Base-by-base conservation (phyloP, 2,888 invertebrate species). In the Tortrix viridana region DNA sequence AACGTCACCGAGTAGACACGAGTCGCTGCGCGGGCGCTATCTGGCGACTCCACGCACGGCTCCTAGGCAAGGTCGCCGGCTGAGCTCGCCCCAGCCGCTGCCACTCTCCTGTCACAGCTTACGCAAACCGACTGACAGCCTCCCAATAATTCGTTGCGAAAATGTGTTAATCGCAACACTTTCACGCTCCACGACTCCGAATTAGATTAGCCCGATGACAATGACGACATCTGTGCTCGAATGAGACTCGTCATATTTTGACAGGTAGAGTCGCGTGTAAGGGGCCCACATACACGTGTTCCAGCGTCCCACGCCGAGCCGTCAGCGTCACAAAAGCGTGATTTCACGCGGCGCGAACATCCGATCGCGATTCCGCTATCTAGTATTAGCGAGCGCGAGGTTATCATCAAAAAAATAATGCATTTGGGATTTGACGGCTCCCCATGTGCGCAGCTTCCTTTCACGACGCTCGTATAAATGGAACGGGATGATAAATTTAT, bases 311-410 rank as follows among this genome's bases (percentile, higher is more conserved):
- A 82, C 80, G 83, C 78, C 78, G 76, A 76, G 74, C 71, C 74
- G 69, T 71, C 74, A 70, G 69, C 77, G 75, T 78, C 72, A 88
- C 88, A 89, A 89, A 87, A 84, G 85, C 88, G 77, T 89, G 89
- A 91, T 92, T 90, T 91, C 90, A 92, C 90, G 90, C 91, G 85
- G 89, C 84, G 89, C 90, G 84, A 91, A 89, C 89, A 90, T 88
- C 86, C 89, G 86, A 88, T 87, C 88, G 88, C 82, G 85, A 86
- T 85, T 87, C 87, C 86, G 86, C 86, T 89, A 89, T 89, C 88
- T 89, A 86, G 85, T 86, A 87, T 88, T 86, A 89, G 87, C 80
- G 81, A 82, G 77, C 79, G 81, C 82, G 82, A 84, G 85, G 80
- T 85, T 77, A 85, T 88, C 89, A 89, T 88, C 88, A 90, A 91